Conservation (phyloP, 2,797 vertebrate species). For the Graptemys geographica region DNA sequence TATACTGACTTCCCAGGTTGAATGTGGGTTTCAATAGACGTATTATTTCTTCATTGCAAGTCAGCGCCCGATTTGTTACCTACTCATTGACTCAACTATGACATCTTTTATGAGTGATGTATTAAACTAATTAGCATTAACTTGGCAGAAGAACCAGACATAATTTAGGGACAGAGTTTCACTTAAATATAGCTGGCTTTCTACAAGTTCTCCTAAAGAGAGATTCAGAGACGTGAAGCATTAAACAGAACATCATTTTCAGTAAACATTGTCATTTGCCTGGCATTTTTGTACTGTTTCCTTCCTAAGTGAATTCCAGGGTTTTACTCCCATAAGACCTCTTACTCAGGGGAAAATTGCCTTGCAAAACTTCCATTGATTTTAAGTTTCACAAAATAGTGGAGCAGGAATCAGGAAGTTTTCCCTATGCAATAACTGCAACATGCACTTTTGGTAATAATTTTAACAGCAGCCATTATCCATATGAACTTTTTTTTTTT, state of each 20-base stretch:
- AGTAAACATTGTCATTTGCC: no score
- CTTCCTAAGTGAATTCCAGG: no score
- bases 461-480: background rate
- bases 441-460: background rate
- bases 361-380: no score
- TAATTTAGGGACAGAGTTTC: constrained; percentile 51
- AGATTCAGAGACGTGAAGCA: background rate
- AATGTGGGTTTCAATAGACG: constrained; percentile 52
- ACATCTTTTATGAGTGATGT: constrained; percentile 64
- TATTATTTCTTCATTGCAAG: constrained; percentile 64
- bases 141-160: constrained; percentile 47
- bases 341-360: no score
- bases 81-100: constrained; percentile 56
- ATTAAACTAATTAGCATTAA: constrained; percentile 71
- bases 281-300: no score
- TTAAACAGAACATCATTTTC: background rate
- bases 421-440: background rate
- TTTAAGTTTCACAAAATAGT: no score
- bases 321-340: no score
- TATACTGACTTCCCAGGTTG: background rate
- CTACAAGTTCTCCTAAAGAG: constrained; percentile 4
- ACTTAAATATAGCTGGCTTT: constrained; percentile 7
- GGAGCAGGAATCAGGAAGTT: background rate
- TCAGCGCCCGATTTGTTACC: constrained; percentile 66
- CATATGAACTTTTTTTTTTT: background rate